phyloP scores from a whole-genome alignment of 1,140 invertebrate genomes.

The Caerostris darwini region DNA sequence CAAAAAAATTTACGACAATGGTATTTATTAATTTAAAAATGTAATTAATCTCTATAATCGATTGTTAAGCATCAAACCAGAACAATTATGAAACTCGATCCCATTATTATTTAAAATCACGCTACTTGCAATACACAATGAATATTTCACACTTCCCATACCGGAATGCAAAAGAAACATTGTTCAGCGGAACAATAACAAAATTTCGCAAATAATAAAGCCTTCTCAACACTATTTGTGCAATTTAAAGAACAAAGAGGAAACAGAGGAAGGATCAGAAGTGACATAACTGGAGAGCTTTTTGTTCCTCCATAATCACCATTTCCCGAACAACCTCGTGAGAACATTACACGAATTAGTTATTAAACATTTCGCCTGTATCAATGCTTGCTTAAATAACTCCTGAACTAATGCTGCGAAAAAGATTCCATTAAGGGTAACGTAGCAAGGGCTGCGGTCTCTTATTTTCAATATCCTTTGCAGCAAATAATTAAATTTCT shows the following conservation, averaged over 20 bases:
- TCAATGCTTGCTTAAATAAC: not conserved
- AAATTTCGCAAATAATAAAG: not conserved
- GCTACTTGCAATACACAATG: not conserved
- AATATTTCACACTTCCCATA: not conserved
- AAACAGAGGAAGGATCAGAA: no score
- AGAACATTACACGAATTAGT: not conserved
- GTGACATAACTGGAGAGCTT: no score
- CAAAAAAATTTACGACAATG: no score
- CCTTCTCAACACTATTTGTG: not conserved
- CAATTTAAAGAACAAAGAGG: no score
- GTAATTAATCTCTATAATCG: no score
- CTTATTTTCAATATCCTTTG: slow-evolving; percentile 15
- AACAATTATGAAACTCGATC: no score
- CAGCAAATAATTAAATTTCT: slow-evolving; percentile 36
- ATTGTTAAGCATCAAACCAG: no score
- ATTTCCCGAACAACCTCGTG: no score
- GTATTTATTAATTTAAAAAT: no score
- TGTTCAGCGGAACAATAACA: not conserved
- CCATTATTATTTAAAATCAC: not conserved
- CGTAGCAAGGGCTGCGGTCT: not conserved
- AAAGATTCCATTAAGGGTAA: no score
- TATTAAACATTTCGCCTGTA: not conserved
- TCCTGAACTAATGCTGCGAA: not conserved
- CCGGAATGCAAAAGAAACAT: not conserved
- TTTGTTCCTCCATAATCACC: no score